These are phyloP conservation scores for Trogon melanurus DNA, from an alignment of 2,113 vertebrate species.

Conservation along the genomic window DNA sequence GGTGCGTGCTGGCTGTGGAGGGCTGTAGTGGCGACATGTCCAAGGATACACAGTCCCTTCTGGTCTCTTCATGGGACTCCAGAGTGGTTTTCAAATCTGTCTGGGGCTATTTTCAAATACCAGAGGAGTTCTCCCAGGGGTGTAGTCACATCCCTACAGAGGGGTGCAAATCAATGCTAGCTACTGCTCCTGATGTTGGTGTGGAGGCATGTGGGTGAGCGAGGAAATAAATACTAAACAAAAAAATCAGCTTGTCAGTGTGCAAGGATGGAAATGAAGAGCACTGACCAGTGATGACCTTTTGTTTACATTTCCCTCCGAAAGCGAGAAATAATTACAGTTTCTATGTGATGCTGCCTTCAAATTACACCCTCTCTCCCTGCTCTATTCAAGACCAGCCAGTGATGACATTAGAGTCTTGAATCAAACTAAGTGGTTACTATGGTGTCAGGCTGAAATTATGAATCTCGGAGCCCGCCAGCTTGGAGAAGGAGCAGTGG, in stretches of 20 bases:
- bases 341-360: slow-evolving; percentile 65
- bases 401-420: slow-evolving; percentile 79
- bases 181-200: not conserved
- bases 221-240: slow-evolving; percentile 60
- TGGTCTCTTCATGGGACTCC: not conserved
- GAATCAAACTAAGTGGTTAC: slow-evolving; percentile 81
- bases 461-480: slow-evolving; percentile 71
- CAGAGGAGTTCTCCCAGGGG: not conserved
- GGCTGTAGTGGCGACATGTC: not conserved
- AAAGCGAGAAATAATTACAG: slow-evolving; percentile 75
- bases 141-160: not conserved
- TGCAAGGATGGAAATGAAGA: slow-evolving; percentile 62
- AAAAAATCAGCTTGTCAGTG: slow-evolving; percentile 61
- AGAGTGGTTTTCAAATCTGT: not conserved
- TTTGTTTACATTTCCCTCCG: slow-evolving; percentile 75
- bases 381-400: slow-evolving; percentile 74
- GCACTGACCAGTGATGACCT: slow-evolving; percentile 70
- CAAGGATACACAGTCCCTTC: not conserved
- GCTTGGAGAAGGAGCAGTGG: slow-evolving; percentile 70
- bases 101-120: not conserved
- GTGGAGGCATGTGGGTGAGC: not conserved
- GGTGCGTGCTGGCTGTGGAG: not conserved
- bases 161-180: not conserved
- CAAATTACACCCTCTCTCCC: slow-evolving; percentile 66
- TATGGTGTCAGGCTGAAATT: slow-evolving; percentile 82